Evolutionary conservation across 2,797 vertebrate species (phyloP).

Genomic region (Chelidonichthys spinosus): DNA sequence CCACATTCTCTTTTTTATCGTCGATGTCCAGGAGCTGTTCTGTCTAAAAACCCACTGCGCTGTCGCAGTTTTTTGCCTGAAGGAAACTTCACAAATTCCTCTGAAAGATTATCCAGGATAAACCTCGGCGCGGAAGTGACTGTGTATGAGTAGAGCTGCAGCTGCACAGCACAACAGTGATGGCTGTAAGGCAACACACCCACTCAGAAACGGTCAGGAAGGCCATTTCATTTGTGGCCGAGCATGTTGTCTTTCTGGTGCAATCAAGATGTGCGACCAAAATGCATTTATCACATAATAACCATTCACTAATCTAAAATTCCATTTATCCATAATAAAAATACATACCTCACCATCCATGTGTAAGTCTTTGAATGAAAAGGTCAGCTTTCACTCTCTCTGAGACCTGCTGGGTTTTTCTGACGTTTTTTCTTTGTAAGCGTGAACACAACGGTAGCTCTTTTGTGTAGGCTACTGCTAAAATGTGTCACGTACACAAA

Average conservation of each 20-base stretch:
- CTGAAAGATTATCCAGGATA: constrained; percentile 25
- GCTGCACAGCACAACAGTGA: constrained; percentile 1
- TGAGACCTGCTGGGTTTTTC: neutral
- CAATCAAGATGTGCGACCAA: neutral
- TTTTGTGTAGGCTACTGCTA: constrained; percentile 13
- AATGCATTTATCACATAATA: neutral
- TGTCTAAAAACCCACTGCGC: neutral
- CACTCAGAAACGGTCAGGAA: neutral
- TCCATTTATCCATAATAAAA: neutral
- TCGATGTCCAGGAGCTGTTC: neutral
- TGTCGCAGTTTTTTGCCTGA: constrained; percentile 18
- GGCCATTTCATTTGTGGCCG: neutral
- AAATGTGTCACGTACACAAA: constrained; percentile 44
- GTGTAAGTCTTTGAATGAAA: neutral
- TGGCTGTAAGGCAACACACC: neutral
- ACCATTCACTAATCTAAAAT: neutral
- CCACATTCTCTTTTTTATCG: neutral
- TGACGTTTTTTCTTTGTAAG: neutral
- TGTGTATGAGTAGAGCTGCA: constrained; percentile 11
- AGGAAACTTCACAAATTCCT: constrained; percentile 33
- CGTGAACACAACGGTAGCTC: neutral
- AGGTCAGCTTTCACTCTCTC: constrained; percentile 6
- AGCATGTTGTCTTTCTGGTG: neutral
- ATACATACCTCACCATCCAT: no score
- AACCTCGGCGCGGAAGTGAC: constrained; percentile 17